These are phyloP conservation scores for Mesitornis unicolor DNA, from an alignment of 2,113 vertebrate species.

Conservation along the genomic window DNA sequence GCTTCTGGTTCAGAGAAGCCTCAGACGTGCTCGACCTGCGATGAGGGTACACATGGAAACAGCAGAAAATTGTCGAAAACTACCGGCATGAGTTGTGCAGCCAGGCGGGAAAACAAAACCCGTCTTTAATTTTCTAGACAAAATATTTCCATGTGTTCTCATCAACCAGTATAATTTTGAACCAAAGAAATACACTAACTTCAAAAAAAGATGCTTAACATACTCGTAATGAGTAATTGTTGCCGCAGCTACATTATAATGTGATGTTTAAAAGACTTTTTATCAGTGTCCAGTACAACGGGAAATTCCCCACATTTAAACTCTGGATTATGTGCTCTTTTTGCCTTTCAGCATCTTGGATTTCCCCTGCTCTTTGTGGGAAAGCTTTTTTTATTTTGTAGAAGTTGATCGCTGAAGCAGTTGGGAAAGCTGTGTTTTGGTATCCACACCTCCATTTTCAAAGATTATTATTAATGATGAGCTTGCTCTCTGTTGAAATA, in stretches of 20 bases:
- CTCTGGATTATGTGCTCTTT: not conserved
- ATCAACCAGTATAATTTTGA: accelerated
- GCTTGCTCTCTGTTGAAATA: not conserved
- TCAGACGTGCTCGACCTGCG: accelerated
- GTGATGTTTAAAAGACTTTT: not conserved
- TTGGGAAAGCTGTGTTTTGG: not conserved
- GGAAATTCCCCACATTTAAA: not conserved
- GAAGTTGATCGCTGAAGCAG: not conserved
- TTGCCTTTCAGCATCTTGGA: not conserved
- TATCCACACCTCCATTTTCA: not conserved
- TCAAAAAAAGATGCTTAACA: not conserved
- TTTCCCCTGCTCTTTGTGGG: not conserved
- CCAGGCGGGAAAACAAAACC: not conserved
- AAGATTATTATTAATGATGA: not conserved
- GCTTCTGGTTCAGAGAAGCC: accelerated
- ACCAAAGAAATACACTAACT: accelerated
- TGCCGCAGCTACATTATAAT: not conserved
- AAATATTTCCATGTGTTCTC: accelerated
- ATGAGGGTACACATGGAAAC: accelerated
- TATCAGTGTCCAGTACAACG: not conserved
- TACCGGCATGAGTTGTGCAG: accelerated
- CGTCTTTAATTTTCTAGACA: too few species aligned
- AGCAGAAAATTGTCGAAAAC: accelerated
- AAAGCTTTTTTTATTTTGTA: not conserved
- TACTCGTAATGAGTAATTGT: not conserved